Conservation (phyloP, 2,888 invertebrate species). For the Torymus texanus region DNA sequence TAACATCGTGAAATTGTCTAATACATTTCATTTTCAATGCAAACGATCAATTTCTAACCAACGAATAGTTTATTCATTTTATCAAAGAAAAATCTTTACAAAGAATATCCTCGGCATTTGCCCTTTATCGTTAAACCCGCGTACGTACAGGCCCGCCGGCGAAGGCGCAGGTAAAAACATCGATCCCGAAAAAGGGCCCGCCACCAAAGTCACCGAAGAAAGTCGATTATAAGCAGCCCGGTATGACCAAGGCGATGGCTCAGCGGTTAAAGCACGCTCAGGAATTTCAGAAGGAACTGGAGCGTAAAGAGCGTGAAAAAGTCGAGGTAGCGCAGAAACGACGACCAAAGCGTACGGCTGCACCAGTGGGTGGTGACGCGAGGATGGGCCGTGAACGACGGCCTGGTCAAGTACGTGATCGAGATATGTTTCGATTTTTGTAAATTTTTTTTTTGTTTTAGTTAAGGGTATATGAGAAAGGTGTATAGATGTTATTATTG, state of each 20-base stretch:
- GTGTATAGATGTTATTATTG: no score
- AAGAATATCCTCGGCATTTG: not conserved
- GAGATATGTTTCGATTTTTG: no score
- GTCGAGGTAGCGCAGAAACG: slow-evolving; percentile 8
- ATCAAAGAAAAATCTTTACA: not conserved
- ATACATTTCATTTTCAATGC: no score
- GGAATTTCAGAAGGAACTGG: slow-evolving; percentile 58
- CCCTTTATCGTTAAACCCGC: no score
- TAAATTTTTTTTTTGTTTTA: no score
- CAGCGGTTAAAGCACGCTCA: slow-evolving; percentile 64
- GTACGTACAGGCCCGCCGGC: slow-evolving; percentile 1
- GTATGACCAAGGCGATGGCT: slow-evolving; percentile 67
- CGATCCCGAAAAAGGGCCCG: slow-evolving; percentile 52
- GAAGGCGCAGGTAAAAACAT: not conserved
- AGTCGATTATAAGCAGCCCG: slow-evolving; percentile 64
- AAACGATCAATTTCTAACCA: no score
- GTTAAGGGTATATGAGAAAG: no score
- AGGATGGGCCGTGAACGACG: slow-evolving; percentile 48
- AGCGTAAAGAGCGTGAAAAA: slow-evolving; percentile 60
- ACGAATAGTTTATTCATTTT: no score
- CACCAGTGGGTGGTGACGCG: slow-evolving; percentile 63
- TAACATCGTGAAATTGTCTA: no score
- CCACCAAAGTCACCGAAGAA: slow-evolving; percentile 61
- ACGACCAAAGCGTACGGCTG: slow-evolving; percentile 57
- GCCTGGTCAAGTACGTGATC: not conserved